Base-by-base conservation (phyloP, 2,113 vertebrate species). In the Coptodon rendalli region DNA sequence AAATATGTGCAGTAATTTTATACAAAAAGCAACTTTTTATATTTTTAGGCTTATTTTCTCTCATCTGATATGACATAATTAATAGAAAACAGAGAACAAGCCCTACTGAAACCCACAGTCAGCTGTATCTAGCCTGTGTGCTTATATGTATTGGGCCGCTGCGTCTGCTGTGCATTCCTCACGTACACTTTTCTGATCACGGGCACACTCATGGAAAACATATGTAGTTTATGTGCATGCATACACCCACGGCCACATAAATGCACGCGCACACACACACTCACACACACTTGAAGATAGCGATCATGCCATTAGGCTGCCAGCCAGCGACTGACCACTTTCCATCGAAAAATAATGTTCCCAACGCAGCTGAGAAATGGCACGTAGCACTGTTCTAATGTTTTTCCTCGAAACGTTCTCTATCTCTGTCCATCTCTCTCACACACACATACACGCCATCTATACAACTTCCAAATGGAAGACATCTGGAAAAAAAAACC, bases 231-330 rank as follows among this genome's bases (percentile, higher is more conserved):
- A 48, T 66, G 86, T 43, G 56, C 82, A 54, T 71, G 63, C 84
- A 3, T 50, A 31, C 81, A 85, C 87, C 89, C 53, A 68, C 11
- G 59, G 40, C 88, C 40, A 73, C 71, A 84, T 73, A 45, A 45
- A 45, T 22, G 63, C 1, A 10, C 14, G 6, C 2, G 1, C 22
- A 5, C 68, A 7, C 56, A 88, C 45, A 78, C 29, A 88, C 83
- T 87, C 78, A 82, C 40, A 56, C 91, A 76, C 78, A 61, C 29
- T 79, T 31, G n/a, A 17, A 92, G 93, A 95, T 91, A 92, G 90
- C 3, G 59, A 95, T 94, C 93, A 36, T 85, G 87, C 89, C 92
- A 95, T 95, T 92, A 95, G 90, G 88, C 90, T 31, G 12, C 79
- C 90, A 36, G 94, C 93, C 93, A 95, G 86, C 57, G 82, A 13